These are phyloP conservation scores for Thysanoteuthis rhombus DNA, from an alignment of 2,888 invertebrate genomes.

Conservation along the genomic window DNA sequence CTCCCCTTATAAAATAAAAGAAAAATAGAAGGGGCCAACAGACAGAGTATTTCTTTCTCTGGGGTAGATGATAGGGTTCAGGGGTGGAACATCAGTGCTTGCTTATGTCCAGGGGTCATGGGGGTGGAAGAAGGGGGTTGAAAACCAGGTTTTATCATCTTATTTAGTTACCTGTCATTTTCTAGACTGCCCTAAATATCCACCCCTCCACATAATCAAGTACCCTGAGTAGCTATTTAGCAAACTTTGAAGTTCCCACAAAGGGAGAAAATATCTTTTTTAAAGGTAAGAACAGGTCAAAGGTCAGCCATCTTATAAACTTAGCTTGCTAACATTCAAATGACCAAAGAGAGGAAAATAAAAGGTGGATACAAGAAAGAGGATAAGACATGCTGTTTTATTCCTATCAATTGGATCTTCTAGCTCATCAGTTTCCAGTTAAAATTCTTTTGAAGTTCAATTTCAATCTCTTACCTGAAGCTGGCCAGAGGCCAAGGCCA, in stretches of 20 bases:
- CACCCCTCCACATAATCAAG: background rate
- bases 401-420: background rate
- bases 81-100: background rate
- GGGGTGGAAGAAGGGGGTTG: background rate
- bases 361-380: background rate
- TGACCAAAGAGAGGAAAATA: background rate
- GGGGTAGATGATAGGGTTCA: background rate
- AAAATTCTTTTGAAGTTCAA: background rate
- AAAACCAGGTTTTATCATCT: background rate
- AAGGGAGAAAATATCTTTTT: background rate
- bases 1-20: background rate
- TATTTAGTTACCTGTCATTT: background rate
- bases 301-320: background rate
- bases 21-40: too few species aligned
- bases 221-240: background rate
- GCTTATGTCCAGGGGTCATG: background rate
- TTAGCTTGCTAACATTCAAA: background rate
- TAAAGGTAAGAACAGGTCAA: background rate
- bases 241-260: background rate
- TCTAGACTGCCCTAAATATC: background rate
- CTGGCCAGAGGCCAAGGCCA: too few species aligned
- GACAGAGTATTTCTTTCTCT: background rate
- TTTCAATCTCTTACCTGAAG: background rate
- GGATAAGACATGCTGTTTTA: background rate
- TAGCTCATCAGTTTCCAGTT: background rate